Evolutionary conservation across 2,113 vertebrate species (phyloP).

Genomic region (Colossoma macropomum): DNA sequence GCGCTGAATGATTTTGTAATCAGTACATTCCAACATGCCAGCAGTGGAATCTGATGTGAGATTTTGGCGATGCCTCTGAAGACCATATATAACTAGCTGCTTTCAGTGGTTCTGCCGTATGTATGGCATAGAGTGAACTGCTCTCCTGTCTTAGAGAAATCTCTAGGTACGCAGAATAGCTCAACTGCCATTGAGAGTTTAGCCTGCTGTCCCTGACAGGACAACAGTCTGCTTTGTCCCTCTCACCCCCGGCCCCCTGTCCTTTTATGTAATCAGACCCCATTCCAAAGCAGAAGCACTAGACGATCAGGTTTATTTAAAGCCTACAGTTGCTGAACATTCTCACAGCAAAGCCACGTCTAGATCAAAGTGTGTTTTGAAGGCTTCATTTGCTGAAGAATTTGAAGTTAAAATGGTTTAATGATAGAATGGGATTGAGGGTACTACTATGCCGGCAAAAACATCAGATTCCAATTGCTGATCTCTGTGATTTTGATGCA

Average conservation of each 20-base stretch:
- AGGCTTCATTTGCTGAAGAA: not conserved
- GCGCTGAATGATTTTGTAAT: not conserved
- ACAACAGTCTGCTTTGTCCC: conserved; percentile 53
- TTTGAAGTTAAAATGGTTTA: not conserved
- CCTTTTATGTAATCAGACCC: conserved; percentile 57
- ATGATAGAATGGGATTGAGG: not conserved
- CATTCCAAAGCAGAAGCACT: conserved; percentile 48
- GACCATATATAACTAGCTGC: not conserved
- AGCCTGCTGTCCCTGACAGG: conserved; percentile 19
- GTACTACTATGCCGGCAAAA: not conserved
- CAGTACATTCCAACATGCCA: not conserved
- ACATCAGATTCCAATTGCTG: too few relatives aligned
- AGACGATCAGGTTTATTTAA: conserved; percentile 57
- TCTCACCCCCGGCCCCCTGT: conserved; percentile 27
- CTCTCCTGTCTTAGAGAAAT: not conserved
- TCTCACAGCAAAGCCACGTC: conserved; percentile 12
- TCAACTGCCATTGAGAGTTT: conserved; percentile 25
- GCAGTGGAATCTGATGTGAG: not conserved
- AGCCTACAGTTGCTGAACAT: conserved; percentile 56
- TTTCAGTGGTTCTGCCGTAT: not conserved
- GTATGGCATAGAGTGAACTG: not conserved
- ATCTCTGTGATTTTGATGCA: too few relatives aligned
- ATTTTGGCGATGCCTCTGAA: not conserved
- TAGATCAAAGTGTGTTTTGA: not conserved
- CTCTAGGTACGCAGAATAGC: conserved; percentile 3